phyloP scores from a whole-genome alignment of 2,113 vertebrate genomes.

The Pagrus major region DNA sequence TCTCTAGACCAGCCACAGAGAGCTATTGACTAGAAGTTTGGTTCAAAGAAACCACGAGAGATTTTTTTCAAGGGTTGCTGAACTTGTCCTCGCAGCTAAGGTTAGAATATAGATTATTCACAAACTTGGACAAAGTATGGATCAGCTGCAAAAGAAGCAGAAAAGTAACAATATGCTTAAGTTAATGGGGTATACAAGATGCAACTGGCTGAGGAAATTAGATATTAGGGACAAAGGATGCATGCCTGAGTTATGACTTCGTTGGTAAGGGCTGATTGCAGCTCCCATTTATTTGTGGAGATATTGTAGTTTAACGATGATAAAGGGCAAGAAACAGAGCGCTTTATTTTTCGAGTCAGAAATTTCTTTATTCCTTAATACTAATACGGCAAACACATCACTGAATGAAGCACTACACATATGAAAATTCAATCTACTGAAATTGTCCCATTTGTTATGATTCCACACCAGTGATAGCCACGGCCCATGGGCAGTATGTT shows the following conservation, averaged over 20 bases:
- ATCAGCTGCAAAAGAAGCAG: slow-evolving; percentile 35
- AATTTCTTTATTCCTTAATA: background rate
- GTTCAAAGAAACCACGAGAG: slow-evolving; percentile 49
- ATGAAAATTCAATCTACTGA: too few relatives aligned
- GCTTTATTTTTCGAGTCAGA: background rate
- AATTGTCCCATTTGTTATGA: too few relatives aligned
- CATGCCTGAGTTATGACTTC: slow-evolving; percentile 22
- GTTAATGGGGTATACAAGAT: slow-evolving; percentile 46
- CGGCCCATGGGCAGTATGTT: too few relatives aligned
- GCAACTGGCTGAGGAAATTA: slow-evolving; percentile 36
- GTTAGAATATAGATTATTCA: slow-evolving; percentile 59
- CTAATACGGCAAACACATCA: background rate
- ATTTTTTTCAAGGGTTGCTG: slow-evolving; percentile 48
- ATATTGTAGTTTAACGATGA: slow-evolving; percentile 4
- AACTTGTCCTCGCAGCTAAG: slow-evolving; percentile 46
- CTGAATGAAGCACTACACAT: background rate
- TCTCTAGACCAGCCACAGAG: slow-evolving; percentile 36
- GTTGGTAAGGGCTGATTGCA: slow-evolving; percentile 17
- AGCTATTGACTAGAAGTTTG: slow-evolving; percentile 54
- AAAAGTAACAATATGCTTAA: slow-evolving; percentile 50
- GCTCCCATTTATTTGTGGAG: slow-evolving; percentile 24
- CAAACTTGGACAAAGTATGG: slow-evolving; percentile 55
- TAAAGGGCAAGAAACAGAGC: background rate
- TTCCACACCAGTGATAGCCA: too few relatives aligned
- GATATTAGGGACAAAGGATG: slow-evolving; percentile 17